Evolutionary conservation across 2,888 invertebrate genomes (phyloP).

Genomic region (Homarus gammarus): DNA sequence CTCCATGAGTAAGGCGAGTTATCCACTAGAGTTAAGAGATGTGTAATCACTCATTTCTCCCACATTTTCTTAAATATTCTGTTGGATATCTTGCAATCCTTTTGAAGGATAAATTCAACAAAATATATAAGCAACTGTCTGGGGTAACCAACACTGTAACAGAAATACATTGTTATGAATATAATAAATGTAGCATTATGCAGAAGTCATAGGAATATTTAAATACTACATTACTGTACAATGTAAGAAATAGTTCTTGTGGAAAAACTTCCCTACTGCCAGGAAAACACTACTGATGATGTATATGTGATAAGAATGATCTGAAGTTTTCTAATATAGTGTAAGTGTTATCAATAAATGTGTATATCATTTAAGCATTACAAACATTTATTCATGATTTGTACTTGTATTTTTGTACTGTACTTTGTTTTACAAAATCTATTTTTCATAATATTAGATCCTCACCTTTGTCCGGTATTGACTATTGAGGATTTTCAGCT

Average conservation of each 20-base stretch:
- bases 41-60: not conserved
- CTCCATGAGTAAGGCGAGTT: no score
- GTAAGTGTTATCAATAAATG: not conserved
- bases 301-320: constrained; percentile 44
- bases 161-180: not conserved
- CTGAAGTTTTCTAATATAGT: constrained; percentile 14
- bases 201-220: not conserved
- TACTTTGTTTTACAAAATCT: not conserved
- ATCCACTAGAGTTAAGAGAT: not conserved
- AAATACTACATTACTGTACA: not conserved
- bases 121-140: no score
- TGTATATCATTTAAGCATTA: not conserved
- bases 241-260: constrained; percentile 14
- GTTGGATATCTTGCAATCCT: no score
- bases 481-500: not conserved
- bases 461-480: not conserved
- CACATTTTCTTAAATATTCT: no score
- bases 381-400: constrained; percentile 1
- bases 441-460: not conserved
- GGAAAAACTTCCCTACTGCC: not conserved
- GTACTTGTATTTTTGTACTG: not conserved
- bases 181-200: not conserved
- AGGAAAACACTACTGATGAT: constrained; percentile 5
- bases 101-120: no score
- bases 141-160: no score